Conservation (phyloP, 2,888 invertebrate species). For the Deroplatys truncata region DNA sequence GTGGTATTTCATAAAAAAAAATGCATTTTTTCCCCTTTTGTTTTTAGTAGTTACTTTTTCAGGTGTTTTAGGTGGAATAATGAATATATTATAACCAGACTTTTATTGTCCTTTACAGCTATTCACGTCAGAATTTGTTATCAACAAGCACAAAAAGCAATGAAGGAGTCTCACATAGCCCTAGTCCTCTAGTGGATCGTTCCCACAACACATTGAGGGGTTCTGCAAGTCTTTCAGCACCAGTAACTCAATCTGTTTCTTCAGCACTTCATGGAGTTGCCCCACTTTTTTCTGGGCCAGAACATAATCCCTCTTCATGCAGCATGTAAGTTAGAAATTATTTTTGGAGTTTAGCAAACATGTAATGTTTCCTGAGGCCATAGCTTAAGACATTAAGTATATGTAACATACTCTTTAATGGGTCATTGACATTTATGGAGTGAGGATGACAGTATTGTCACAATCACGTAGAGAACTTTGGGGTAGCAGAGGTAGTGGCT, state of each 20-base stretch:
- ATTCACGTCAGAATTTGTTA: constrained; percentile 83
- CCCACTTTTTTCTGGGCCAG: neutral
- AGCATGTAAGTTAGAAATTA: neutral
- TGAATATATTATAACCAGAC: neutral
- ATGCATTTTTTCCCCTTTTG: no score
- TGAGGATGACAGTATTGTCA: no score
- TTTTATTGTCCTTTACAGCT: constrained; percentile 50
- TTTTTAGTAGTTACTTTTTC: neutral
- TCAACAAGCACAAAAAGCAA: constrained; percentile 71
- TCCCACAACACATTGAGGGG: constrained; percentile 50
- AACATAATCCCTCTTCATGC: neutral
- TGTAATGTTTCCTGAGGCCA: no score
- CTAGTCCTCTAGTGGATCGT: constrained; percentile 52
- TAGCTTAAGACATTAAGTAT: no score
- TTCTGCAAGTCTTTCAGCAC: constrained; percentile 41
- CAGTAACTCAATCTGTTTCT: constrained; percentile 34
- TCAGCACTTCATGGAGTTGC: constrained; percentile 20
- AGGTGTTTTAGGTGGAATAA: neutral
- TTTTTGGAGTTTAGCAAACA: no score
- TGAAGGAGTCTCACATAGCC: constrained; percentile 54
- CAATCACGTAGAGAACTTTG: no score
- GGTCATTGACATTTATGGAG: no score
- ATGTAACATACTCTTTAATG: no score
- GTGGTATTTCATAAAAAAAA: neutral
- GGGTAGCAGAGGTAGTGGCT: no score